These are phyloP conservation scores for Xestia rhomboidea DNA, from an alignment of 2,888 invertebrate genomes.

Conservation along the genomic window DNA sequence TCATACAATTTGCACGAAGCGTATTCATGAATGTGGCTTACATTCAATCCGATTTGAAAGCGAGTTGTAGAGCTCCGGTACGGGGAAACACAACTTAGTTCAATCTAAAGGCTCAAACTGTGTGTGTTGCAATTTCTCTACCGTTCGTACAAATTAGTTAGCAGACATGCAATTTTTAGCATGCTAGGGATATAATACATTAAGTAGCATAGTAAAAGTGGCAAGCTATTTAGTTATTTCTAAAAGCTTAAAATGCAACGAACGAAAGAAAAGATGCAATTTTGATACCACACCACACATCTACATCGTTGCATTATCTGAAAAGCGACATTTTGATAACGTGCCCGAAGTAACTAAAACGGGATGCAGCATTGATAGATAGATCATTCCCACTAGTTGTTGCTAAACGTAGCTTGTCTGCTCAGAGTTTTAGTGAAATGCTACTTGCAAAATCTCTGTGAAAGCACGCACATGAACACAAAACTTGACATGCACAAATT, in stretches of 20 bases:
- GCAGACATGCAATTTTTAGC: neutral
- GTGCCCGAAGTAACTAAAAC: neutral
- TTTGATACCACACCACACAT: too few species aligned
- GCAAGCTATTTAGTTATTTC: neutral
- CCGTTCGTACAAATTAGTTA: neutral
- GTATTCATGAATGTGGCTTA: neutral
- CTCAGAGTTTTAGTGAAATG: neutral
- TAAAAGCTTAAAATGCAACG: neutral
- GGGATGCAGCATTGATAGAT: neutral
- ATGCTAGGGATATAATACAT: neutral
- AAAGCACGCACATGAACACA: neutral
- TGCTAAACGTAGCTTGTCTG: neutral
- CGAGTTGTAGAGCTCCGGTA: neutral
- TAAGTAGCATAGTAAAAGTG: neutral
- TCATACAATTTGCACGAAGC: neutral
- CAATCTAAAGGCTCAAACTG: conserved; percentile 3
- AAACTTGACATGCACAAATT: neutral
- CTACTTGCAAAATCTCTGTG: neutral
- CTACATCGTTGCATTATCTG: too few species aligned
- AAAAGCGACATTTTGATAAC: neutral
- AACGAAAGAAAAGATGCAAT: neutral
- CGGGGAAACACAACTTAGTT: conserved; percentile 10
- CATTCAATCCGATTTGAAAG: conserved; percentile 25
- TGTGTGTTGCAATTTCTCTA: neutral
- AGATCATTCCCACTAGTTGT: too few species aligned